phyloP scores from a whole-genome alignment of 37 sponge, comb jelly and placozoan genomes.

The Ianthella basta region DNA sequence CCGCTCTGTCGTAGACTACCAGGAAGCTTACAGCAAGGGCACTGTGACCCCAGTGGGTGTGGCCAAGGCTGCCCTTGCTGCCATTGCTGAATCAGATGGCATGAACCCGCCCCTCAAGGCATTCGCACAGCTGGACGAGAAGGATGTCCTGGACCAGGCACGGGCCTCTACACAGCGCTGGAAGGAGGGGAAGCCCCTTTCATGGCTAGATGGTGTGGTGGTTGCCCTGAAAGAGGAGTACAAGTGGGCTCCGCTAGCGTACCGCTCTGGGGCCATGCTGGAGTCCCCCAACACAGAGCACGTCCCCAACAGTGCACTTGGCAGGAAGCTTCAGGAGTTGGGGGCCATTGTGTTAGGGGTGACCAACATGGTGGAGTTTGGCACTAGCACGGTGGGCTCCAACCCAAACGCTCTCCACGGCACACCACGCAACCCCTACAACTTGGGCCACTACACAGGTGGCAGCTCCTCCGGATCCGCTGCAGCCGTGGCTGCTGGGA shows the following conservation, averaged over 20 bases:
- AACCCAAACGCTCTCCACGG: conserved; percentile 82
- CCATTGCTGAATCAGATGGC: conserved; percentile 57
- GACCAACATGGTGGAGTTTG: conserved; percentile 94
- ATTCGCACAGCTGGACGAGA: conserved; percentile 53
- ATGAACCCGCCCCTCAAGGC: conserved; percentile 70
- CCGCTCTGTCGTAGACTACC: conserved; percentile 44
- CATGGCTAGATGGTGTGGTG: conserved; percentile 86
- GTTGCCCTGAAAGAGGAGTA: conserved; percentile 86
- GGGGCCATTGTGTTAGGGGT: conserved; percentile 92
- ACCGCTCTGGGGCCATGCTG: conserved; percentile 49
- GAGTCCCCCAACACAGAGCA: conserved; percentile 25
- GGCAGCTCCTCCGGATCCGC: conserved; percentile 93
- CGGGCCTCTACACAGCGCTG: conserved; percentile 80
- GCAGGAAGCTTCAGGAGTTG: conserved; percentile 60
- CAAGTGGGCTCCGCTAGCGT: conserved; percentile 59
- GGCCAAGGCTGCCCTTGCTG: conserved; percentile 47
- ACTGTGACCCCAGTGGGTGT: conserved; percentile 52
- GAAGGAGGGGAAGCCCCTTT: conserved; percentile 71
- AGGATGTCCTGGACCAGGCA: conserved; percentile 69
- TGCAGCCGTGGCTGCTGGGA: conserved; percentile 84
- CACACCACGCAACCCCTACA: conserved; percentile 90
- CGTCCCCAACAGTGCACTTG: conserved; percentile 48
- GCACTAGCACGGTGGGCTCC: conserved; percentile 83
- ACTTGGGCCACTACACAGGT: conserved; percentile 75
- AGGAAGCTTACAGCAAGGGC: conserved; percentile 39